Percentiles rank a stretch among this genome's conserved stretches.
Evolutionary conservation across 1,140 invertebrate species (phyloP).

Genomic region (Magallana gigas): DNA sequence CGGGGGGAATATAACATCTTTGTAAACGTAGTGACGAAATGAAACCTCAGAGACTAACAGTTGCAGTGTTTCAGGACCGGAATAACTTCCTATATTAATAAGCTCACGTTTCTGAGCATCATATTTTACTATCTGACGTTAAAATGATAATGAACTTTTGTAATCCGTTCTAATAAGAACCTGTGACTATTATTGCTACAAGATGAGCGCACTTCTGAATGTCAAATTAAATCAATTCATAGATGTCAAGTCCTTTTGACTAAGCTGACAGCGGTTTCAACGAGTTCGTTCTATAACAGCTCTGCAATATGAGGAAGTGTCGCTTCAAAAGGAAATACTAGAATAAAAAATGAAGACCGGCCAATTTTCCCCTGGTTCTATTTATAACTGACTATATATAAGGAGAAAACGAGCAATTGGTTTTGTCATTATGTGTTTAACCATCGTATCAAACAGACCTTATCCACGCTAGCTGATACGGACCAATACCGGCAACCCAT

Average conservation of each 20-base stretch:
- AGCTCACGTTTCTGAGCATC: not conserved
- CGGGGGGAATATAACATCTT: too few relatives aligned
- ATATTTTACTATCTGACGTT: not conserved
- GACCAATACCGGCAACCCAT: too few relatives aligned
- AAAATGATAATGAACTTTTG: not conserved
- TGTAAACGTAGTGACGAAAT: too few relatives aligned
- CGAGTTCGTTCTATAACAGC: not conserved
- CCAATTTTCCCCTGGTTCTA: conserved; percentile 17
- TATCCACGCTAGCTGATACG: too few relatives aligned
- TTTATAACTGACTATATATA: conserved; percentile 35
- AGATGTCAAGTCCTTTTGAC: conserved; percentile 7
- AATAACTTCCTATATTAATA: conserved; percentile 18
- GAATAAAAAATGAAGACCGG: conserved; percentile 7
- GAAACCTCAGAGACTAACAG: too few relatives aligned
- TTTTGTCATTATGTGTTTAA: conserved; percentile 6
- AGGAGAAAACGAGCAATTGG: not conserved
- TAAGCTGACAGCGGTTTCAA: not conserved
- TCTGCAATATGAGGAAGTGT: conserved; percentile 12
- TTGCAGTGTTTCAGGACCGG: not conserved
- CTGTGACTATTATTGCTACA: conserved; percentile 4
- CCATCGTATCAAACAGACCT: not conserved
- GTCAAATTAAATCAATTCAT: conserved; percentile 8
- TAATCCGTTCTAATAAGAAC: conserved; percentile 11
- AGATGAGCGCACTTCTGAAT: conserved; percentile 12
- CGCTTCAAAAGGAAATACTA: conserved; percentile 25